Percentiles rank a stretch among this genome's conserved stretches.
Conservation (phyloP, 2,888 invertebrate species). For the Argyresthia albistria region DNA sequence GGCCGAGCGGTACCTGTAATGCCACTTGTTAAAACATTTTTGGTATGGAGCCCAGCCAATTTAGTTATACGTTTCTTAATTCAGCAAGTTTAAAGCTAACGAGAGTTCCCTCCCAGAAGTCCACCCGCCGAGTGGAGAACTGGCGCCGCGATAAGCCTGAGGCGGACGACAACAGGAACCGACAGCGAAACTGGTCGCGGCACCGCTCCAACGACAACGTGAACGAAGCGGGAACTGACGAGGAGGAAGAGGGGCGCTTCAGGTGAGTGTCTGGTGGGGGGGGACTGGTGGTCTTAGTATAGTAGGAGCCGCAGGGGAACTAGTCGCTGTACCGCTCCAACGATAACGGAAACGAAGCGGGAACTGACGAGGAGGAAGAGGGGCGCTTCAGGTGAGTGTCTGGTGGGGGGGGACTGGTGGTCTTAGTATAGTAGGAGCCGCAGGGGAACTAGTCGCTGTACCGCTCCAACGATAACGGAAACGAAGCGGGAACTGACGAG, state of each 20-base stretch:
- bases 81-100: neutral
- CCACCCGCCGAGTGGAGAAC: conserved; percentile 41
- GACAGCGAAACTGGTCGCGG: conserved; percentile 39
- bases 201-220: conserved; percentile 46
- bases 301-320: conserved; percentile 36
- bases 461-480: conserved; percentile 41
- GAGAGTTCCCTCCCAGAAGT: conserved; percentile 27
- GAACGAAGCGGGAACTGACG: conserved; percentile 31
- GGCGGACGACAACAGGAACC: conserved; percentile 30
- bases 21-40: too few relatives aligned
- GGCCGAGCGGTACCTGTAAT: too few relatives aligned
- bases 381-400: neutral
- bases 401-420: conserved; percentile 12
- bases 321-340: conserved; percentile 47
- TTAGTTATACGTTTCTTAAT: conserved; percentile 10
- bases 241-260: conserved; percentile 17
- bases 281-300: conserved; percentile 14
- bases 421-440: too few relatives aligned
- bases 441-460: conserved; percentile 44
- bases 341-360: conserved; percentile 41
- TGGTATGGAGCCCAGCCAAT: too few relatives aligned
- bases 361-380: conserved; percentile 22
- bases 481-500: conserved; percentile 31
- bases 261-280: conserved; percentile 4
- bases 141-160: conserved; percentile 50